phyloP scores from a whole-genome alignment of 1,140 invertebrate genomes.

The Conus betulinus region DNA sequence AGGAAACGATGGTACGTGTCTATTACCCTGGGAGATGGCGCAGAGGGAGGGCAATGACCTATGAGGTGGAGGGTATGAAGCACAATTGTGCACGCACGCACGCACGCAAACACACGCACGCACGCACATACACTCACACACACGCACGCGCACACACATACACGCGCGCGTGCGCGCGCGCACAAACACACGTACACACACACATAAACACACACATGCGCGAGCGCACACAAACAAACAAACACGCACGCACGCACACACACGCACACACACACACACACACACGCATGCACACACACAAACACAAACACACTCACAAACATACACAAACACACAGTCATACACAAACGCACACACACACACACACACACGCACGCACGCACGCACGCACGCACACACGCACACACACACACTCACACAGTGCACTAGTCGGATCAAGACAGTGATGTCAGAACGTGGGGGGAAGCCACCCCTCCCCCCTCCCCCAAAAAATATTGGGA shows the following conservation, averaged over 20 bases:
- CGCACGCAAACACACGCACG: background rate
- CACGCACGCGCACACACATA: slow-evolving; percentile 11
- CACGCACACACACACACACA: background rate
- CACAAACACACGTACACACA: background rate
- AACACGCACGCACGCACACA: background rate
- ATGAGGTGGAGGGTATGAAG: background rate
- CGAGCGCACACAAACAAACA: background rate
- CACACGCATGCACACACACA: background rate
- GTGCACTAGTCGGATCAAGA: background rate
- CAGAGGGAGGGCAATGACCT: background rate
- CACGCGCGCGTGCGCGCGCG: slow-evolving; percentile 5
- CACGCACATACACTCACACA: background rate
- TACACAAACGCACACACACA: slow-evolving; percentile 12
- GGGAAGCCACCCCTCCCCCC: background rate
- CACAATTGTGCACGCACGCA: background rate
- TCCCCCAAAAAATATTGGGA: background rate
- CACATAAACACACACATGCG: slow-evolving; percentile 1
- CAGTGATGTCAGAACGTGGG: too few species aligned
- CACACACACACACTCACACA: background rate
- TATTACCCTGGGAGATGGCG: background rate
- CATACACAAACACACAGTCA: background rate
- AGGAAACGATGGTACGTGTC: background rate
- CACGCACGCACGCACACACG: background rate
- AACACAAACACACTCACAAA: background rate
- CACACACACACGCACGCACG: background rate